Conservation (phyloP, 1,140 invertebrate genomes). For the Liolophura sinensis region DNA sequence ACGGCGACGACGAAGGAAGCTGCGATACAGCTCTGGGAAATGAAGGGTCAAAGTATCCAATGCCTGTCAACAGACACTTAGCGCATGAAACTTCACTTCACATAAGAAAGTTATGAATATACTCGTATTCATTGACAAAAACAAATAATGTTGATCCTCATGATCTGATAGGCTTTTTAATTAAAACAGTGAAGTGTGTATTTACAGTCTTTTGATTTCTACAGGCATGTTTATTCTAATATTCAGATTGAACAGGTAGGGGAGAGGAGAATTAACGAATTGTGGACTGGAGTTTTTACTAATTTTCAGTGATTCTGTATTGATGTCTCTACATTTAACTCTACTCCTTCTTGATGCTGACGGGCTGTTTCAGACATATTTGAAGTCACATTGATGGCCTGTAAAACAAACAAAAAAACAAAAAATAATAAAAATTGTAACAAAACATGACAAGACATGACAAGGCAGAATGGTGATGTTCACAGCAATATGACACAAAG, state of each 20-base stretch:
- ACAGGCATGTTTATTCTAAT: no score
- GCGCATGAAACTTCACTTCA: no score
- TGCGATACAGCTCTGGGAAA: constrained; percentile 42
- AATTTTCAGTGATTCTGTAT: no score
- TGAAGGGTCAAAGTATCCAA: constrained; percentile 35
- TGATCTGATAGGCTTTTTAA: not conserved
- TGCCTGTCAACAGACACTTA: constrained; percentile 30
- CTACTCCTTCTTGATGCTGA: constrained; percentile 43
- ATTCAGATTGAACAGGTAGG: no score
- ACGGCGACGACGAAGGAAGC: constrained; percentile 19
- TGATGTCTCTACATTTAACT: constrained; percentile 32
- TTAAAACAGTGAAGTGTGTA: no score
- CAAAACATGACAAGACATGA: not conserved
- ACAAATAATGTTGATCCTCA: not conserved
- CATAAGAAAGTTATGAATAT: not conserved
- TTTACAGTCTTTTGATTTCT: no score
- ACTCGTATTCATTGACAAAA: not conserved
- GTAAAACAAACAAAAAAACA: not conserved
- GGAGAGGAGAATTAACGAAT: not conserved
- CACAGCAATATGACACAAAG: no score
- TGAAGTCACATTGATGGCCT: constrained; percentile 38
- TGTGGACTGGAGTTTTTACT: not conserved
- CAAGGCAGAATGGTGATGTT: no score
- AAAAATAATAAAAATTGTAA: not conserved
- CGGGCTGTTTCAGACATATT: constrained; percentile 41